phyloP scores from a whole-genome alignment of 2,797 vertebrate genomes.

The Crypturellus tataupa region DNA sequence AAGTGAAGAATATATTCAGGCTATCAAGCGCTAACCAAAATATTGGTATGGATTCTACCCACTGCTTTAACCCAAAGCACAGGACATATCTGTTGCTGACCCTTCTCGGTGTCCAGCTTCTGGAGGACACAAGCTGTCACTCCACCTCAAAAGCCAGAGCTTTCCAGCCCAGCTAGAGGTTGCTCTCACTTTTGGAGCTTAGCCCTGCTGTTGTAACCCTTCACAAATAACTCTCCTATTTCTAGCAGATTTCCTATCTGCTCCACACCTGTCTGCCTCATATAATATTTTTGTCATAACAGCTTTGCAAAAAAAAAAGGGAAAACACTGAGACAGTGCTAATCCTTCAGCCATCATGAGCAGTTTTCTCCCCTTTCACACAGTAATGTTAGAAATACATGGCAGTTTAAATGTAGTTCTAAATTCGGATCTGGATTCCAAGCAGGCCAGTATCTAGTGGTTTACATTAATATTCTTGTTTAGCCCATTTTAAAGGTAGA shows the following conservation, averaged over 20 bases:
- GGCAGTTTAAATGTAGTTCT: not conserved
- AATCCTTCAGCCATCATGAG: not conserved
- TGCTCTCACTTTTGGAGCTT: not conserved
- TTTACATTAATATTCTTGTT: not conserved
- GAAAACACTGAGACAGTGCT: not conserved
- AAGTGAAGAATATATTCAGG: not conserved
- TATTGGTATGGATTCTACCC: not conserved
- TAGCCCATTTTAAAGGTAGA: not conserved
- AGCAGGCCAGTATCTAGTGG: not conserved
- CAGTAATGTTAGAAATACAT: not conserved
- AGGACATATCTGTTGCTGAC: not conserved
- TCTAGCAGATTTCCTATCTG: not conserved
- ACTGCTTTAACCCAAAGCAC: not conserved
- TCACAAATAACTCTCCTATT: not conserved
- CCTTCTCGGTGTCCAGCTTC: not conserved
- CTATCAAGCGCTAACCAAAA: not conserved
- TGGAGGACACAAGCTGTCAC: not conserved
- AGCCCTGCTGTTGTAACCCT: not conserved
- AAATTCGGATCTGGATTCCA: not conserved
- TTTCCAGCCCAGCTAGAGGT: not conserved
- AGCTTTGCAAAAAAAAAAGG: not conserved
- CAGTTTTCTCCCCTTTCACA: not conserved
- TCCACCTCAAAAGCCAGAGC: not conserved
- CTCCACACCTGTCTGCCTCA: not conserved
- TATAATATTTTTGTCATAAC: not conserved